Evolutionary conservation across 2,888 invertebrate species (phyloP), one percentile per base, ranked within the genome.

Genomic region (Andrena camellia): DNA sequence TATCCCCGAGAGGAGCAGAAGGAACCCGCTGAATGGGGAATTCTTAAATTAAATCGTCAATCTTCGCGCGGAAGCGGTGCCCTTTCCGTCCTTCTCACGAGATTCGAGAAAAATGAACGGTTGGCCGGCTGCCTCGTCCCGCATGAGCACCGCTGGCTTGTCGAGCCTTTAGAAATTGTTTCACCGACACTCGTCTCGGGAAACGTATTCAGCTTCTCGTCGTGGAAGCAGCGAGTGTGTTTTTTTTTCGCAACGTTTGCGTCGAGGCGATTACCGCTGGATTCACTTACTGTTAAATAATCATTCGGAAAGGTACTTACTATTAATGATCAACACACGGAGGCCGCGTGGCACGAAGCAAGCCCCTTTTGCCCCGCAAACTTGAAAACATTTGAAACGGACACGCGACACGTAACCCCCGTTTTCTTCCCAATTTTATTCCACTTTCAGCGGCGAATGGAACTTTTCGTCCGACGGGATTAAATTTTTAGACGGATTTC

Each of bases 31-130:
- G 83, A 87, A 85, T 81, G 77, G 78, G 29, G 79, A 76, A 86
- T 87, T 84, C 69, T 88, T 79, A 67, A 86, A 84, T 86, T 82
- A 87, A 87, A 84, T 86, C 78, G 73, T 78, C 73, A 57, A 76
- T 84, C 68, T 81, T 83, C 48, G 48, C 52, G 62, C 54, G 54
- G 42, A 62, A 68, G 26, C 63, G 67, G 50, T 63, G 42, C 42
- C 60, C 78, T 83, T 73, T 42, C 73, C 68, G 69, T 81, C 59
- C 60, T 60, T 57, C 54, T 70, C 70, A 84, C 54, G 54, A 73
- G 63, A 48, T 35, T 20, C 48, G 68, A 68, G 31, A 75, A 62
- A 68, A 57, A 57, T 20, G 54, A 23, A 17, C 78, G 10, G 6
- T 20, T 31, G 6, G 42, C 62, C 8, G 13, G 50, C 20, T n/a